phyloP scores from a whole-genome alignment of 2,113 vertebrate species.

The Petromus typicus region DNA sequence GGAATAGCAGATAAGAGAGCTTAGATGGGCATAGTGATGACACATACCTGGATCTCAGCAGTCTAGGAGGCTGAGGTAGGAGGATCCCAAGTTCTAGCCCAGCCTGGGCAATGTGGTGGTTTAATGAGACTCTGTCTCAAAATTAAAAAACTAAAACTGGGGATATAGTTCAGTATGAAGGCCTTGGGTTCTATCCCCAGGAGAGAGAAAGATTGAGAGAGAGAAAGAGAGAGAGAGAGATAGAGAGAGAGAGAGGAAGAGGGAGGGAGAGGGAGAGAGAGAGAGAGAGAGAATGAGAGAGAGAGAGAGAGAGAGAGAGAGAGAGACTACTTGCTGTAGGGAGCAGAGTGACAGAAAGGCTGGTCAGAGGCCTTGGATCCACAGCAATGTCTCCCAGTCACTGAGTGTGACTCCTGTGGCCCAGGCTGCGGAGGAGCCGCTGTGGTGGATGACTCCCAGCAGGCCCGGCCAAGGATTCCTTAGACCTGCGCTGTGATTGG shows the following conservation, averaged over 20 bases:
- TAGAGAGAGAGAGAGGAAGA: too few species aligned
- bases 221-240: too few species aligned
- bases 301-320: too few species aligned
- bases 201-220: too few species aligned
- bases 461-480: not conserved
- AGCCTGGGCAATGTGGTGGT: too few species aligned
- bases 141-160: not conserved
- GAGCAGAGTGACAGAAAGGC: not conserved
- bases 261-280: too few species aligned
- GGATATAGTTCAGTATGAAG: not conserved
- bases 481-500: not conserved
- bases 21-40: not conserved
- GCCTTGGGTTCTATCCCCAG: too few species aligned
- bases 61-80: too few species aligned
- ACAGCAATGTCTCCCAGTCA: not conserved
- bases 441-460: not conserved
- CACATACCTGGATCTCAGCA: not conserved
- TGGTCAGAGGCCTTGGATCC: too few species aligned
- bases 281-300: too few species aligned
- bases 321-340: too few species aligned
- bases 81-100: too few species aligned
- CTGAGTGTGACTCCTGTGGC: not conserved
- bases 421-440: not conserved
- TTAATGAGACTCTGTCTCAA: not conserved
- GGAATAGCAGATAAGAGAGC: not conserved